Conservation (phyloP, 2,797 vertebrate species). For the Muscicapa striata region DNA sequence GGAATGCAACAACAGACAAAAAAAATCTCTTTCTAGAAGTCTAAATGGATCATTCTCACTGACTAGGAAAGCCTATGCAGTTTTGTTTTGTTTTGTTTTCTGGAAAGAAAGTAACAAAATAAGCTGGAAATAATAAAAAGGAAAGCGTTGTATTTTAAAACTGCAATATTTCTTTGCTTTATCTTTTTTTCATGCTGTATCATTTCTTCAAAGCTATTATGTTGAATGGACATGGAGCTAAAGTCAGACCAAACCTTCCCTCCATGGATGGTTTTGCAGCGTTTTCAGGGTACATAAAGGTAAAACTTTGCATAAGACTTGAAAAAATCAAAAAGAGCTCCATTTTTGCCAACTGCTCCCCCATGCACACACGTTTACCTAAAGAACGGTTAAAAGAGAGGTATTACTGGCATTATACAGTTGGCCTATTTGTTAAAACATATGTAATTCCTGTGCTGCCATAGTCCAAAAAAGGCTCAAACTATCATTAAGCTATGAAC, state of each 20-base stretch:
- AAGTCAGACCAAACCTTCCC: constrained; percentile 90
- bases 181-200: not conserved
- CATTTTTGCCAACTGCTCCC: constrained; percentile 97
- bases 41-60: not conserved
- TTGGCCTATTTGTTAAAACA: not conserved
- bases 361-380: constrained; percentile 97
- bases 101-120: not conserved
- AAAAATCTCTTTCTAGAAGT: not conserved
- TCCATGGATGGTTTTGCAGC: constrained; percentile 80
- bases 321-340: constrained; percentile 92
- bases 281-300: constrained; percentile 83
- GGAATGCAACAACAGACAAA: constrained; percentile 31
- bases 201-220: constrained; percentile 77
- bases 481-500: not conserved
- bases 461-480: not conserved
- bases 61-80: not conserved
- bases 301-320: constrained; percentile 89
- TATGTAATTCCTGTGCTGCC: not conserved
- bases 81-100: not conserved
- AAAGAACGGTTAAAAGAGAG: constrained; percentile 41
- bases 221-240: constrained; percentile 86
- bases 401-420: not conserved
- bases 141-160: constrained; percentile 1
- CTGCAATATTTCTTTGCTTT: not conserved
- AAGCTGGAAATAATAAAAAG: not conserved